phyloP scores from a whole-genome alignment of 2,113 vertebrate genomes.

The Perca flavescens region DNA sequence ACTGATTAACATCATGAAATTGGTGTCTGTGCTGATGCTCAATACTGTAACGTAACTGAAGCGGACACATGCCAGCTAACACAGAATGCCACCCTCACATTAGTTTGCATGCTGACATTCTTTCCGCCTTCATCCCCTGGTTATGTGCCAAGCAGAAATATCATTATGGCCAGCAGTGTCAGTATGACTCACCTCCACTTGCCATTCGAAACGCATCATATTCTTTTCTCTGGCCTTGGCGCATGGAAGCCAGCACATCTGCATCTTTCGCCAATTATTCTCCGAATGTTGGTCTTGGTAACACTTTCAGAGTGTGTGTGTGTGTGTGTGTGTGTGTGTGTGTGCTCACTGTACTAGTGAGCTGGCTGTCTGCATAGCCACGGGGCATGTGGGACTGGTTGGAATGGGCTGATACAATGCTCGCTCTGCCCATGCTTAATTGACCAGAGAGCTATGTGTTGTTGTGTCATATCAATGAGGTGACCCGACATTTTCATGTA shows the following conservation, averaged over 20 bases:
- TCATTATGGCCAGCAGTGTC: constrained; percentile 67
- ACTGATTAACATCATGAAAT: constrained; percentile 62
- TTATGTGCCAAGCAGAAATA: constrained; percentile 66
- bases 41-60: constrained; percentile 47
- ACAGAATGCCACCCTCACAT: constrained; percentile 66
- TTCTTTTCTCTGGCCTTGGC: constrained; percentile 56
- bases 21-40: constrained; percentile 42
- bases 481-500: constrained; percentile 58
- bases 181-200: constrained; percentile 79
- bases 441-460: constrained; percentile 56
- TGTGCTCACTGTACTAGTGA: constrained; percentile 26
- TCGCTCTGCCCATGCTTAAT: constrained; percentile 54
- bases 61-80: constrained; percentile 39
- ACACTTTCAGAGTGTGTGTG: constrained; percentile 24
- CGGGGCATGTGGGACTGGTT: constrained; percentile 49
- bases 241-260: constrained; percentile 68
- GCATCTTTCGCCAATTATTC: constrained; percentile 79
- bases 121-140: constrained; percentile 42
- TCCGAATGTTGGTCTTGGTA: constrained; percentile 51
- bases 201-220: constrained; percentile 74
- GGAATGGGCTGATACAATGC: constrained; percentile 30
- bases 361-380: constrained; percentile 59
- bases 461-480: constrained; percentile 58
- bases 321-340: background rate
- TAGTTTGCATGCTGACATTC: constrained; percentile 62